Evolutionary conservation across 2,113 vertebrate genomes (phyloP).

Genomic region (Uropsilus gracilis): DNA sequence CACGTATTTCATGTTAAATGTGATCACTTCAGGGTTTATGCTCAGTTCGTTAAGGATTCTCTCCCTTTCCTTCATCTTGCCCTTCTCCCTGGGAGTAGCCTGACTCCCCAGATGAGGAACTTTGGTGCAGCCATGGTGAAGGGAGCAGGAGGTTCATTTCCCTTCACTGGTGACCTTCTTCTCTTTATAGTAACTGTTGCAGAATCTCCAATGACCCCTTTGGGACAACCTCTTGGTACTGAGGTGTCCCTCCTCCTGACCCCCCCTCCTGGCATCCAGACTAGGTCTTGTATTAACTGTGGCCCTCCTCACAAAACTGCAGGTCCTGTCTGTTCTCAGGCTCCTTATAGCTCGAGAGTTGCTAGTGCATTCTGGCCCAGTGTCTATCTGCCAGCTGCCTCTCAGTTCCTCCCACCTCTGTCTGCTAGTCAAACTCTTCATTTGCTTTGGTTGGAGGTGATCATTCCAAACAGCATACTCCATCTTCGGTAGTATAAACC

Average conservation of each 20-base stretch:
- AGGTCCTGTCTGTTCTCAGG: not conserved
- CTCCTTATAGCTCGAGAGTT: not conserved
- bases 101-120: not conserved
- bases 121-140: not conserved
- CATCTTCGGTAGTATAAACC: not conserved
- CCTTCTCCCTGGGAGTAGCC: not conserved
- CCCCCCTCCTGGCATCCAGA: not conserved
- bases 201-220: not conserved
- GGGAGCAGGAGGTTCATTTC: not conserved
- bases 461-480: not conserved
- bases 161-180: not conserved
- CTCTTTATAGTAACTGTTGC: not conserved
- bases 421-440: not conserved
- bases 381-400: not conserved
- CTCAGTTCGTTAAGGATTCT: not conserved
- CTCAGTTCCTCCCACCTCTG: not conserved
- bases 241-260: too few relatives aligned
- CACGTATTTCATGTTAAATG: not conserved
- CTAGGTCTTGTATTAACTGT: not conserved
- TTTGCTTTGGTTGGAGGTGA: not conserved
- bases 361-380: not conserved
- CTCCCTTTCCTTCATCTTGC: not conserved
- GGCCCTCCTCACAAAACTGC: not conserved
- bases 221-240: too few relatives aligned
- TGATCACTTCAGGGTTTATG: accelerated